Evolutionary conservation across 2,888 invertebrate species (phyloP), one percentile per base, ranked within the genome.

Genomic region (Caenorhabditis sp.): DNA sequence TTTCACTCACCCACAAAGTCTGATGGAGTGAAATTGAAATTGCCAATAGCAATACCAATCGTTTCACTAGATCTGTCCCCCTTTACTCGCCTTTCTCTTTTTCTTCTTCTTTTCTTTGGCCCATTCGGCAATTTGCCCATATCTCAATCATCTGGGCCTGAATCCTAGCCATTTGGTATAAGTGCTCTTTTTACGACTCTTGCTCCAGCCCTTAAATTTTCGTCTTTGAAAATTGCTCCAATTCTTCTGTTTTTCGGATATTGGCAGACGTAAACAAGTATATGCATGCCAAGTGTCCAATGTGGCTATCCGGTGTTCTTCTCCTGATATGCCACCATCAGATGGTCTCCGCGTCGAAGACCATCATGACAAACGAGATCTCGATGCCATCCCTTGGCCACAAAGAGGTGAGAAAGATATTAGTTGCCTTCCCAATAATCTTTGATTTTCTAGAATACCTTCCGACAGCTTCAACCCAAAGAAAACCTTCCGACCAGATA

Each of bases 311-410:
- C 70, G 70, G 70, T 59, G 70, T 70, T 59, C 70, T 70, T 53
- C 52, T 70, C 70, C 70, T 70, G 70, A 59, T 70, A 59, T 70
- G 70, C 70, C 70, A 70, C 59, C 59, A 70, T 70, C 70, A 70
- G 70, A 45, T 70, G 53, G 59, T 58, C 50, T 70, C 48, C 41
- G 37, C 62, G 17, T 52, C 62, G 43, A 78, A 78, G 56, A 78
- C 63, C 27, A 55, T 72, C 43, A 52, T 73, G 72, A 78, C 78
- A 46, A 72, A 72, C 62, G 72, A 78, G 63, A 73, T 78, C 48
- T 78, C 78, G 15, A 78, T 78, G 72, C 66, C 66, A 39, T 78
- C 70, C 17, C 70, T 52, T 27, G 66, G 62, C n/a, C 48, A 73
- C 39, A 66, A 68, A 65, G 58, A 63, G 61, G 72, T 68, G 46